Conservation (phyloP, 2,888 invertebrate species). For the Biston betularia region DNA sequence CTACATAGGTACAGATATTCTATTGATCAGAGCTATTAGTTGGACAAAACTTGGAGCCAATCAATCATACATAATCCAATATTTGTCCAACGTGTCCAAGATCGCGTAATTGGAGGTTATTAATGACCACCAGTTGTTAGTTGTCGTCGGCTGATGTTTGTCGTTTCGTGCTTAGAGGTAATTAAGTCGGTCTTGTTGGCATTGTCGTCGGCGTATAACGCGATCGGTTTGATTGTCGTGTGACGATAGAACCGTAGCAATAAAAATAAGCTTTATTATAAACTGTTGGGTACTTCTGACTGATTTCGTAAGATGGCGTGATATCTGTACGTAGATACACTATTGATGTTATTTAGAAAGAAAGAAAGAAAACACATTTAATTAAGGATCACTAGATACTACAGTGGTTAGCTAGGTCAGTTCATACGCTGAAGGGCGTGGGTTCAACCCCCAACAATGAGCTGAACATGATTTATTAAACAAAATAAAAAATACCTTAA, state of each 20-base stretch:
- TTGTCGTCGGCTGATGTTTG: conserved; percentile 55
- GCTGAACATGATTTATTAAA: no score
- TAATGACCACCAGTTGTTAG: conserved; percentile 55
- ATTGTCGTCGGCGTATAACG: conserved; percentile 25
- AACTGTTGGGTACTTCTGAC: conserved; percentile 1
- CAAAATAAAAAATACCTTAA: no score
- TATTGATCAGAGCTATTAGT: conserved; percentile 53
- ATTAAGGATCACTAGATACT: neutral
- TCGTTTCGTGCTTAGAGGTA: conserved; percentile 45
- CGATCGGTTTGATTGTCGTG: conserved; percentile 30
- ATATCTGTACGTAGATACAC: neutral
- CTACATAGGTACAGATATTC: conserved; percentile 18
- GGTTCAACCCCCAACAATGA: no score
- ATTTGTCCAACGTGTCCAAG: conserved; percentile 62
- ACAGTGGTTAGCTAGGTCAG: no score
- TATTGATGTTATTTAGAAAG: no score
- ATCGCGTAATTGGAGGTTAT: conserved; percentile 63
- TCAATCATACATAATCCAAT: conserved; percentile 74
- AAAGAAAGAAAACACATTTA: no score
- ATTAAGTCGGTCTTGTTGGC: conserved; percentile 38
- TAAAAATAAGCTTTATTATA: conserved; percentile 19
- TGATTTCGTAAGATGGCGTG: conserved; percentile 1
- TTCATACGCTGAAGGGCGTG: no score
- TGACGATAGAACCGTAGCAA: conserved; percentile 17
- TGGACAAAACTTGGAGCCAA: conserved; percentile 64